Base-by-base conservation (phyloP, 2,888 invertebrate genomes). In the Rhagophthalmus giganteus region DNA sequence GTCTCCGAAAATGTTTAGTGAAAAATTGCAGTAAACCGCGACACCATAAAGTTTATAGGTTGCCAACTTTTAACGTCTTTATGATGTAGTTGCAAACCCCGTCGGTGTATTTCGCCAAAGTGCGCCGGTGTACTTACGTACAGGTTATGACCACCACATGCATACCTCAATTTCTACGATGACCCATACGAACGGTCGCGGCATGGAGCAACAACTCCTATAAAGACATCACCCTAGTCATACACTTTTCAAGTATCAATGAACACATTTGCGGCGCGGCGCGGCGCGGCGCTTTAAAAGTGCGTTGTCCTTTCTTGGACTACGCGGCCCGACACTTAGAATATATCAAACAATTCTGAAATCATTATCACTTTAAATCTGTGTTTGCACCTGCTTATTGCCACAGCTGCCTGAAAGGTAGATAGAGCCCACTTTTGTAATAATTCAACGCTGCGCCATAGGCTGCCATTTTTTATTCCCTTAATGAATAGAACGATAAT, bases 1-100 rank as follows among this genome's bases (percentile, higher is more conserved):
- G 40, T 40, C 40, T 48, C 30, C 15, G 42, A 26, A 35, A 13
- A 46, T 27, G 34, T 45, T 46, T 31, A 39, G 33, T 54, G 44
- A 54, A 48, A 51, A 54, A 33, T 37, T 65, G 62, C 57, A 62
- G 64, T 64, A 65, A 67, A 70, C 68, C 70, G 62, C 68, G 66
- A 68, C 68, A 66, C 65, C 65, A 69, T 70, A 70, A 70, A 71
- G 63, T 66, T 64, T 56, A 49, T 61, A 56, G 58, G 64, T 66
- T 68, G 69, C 68, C 69, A 69, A 62, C 60, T 62, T n/a, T n/a
- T 45, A 68, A 69, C 69, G 68, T 68, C 68, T 71, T 71, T 71
- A 71, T 67, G 71, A 65, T 67, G 68, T 67, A 66, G 68, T 68
- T 66, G 67, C 63, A 60, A 62, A 60, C 62, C 66, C 62, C 66